Base-by-base conservation (phyloP, 1,140 invertebrate genomes). In the Ceratina australensis region DNA sequence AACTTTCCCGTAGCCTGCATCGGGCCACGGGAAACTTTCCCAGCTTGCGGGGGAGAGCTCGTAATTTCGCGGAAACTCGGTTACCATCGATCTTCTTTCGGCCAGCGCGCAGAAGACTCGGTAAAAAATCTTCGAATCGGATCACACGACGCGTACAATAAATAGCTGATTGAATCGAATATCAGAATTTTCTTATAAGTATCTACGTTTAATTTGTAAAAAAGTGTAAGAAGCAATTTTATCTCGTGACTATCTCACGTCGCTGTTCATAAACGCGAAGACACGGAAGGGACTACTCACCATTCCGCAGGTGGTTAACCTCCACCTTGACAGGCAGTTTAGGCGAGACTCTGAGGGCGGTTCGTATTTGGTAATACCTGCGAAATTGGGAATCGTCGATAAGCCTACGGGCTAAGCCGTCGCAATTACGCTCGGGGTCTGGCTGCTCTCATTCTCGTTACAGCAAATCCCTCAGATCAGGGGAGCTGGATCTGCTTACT, bases 321-420 rank as follows among this genome's bases (percentile, higher is more conserved):
- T 98, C 97, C 87, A 98, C 95, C 93, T 97, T 97, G 60, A 96
- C 95, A 47, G 97, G 96, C 73, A 97, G 93, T 92, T 98, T 98
- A 18, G 97, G 97, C 49, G 97, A 96, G 69, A 97, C 96, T 88
- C 96, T 95, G 66, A 98, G 94, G 33, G 95, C 94, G 84, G 96
- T 96, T 85, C 97, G 95, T 66, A 98, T 95, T 93, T 98, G 97
- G 91, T 99, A 98, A 89, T 96, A 96, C 86, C 98, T 99, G 93
- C 13, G 92, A 92, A 61, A 72, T 73, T 75, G 73, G 59, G 56
- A 54, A 64, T 71, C 66, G 52, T 54, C 59, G 76, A 72, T 72
- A 61, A 78, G 68, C 76, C 24, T 28, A 20, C 7, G 10, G 56
- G 24, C 24, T 69, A 72, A 76, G 47, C 67, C 52, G 50, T 73